Base-by-base conservation (phyloP, 1,140 invertebrate species). In the Parapsyche elsis region DNA sequence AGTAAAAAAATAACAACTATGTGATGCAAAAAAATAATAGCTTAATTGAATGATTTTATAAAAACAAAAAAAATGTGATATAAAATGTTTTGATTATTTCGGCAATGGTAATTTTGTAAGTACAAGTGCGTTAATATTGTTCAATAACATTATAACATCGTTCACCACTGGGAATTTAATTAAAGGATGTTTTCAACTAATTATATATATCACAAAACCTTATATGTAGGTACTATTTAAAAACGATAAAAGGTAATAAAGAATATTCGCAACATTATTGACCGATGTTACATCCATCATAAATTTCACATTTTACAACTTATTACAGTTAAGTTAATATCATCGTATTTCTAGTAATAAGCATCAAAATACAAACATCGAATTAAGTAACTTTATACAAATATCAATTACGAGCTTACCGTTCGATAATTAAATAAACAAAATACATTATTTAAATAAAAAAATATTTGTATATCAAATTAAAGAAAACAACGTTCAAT, bases 301-400 rank as follows among this genome's bases (percentile, higher is more conserved):
- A 19, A 14, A 38, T 49, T 76, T 77, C 75, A 77, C 75, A 77
- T 77, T 75, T 77, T 77, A 77, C 75, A 77, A 38, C 59, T 77
- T 64, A 77, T 46, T 24, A 44, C 57, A 23, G 16, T 73, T 45
- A 61, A 77, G 57, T 77, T 77, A 77, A 77, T 64, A 77, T 77
- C 57, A 64, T 77, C 59, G 53, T 77, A 80, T 74, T 59, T 80
- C 79, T 78, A 80, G 49, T 74, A 78, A 46, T 80, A 83, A 83
- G 81, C 81, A 71, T 81, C 76, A 79, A 81, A 83, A 23, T 83
- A 80, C 79, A 83, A 79, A 83, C 81, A 83, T 83, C 81, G 64
- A 83, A 61, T 83, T 83, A 83, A 83, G 81, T 83, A 83, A 81
- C 80, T 83, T 79, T 83, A 79, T 83, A 83, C 81, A 81, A 71